Evolutionary conservation across 1,140 invertebrate genomes (phyloP).

Genomic region (Neodiprion lecontei): DNA sequence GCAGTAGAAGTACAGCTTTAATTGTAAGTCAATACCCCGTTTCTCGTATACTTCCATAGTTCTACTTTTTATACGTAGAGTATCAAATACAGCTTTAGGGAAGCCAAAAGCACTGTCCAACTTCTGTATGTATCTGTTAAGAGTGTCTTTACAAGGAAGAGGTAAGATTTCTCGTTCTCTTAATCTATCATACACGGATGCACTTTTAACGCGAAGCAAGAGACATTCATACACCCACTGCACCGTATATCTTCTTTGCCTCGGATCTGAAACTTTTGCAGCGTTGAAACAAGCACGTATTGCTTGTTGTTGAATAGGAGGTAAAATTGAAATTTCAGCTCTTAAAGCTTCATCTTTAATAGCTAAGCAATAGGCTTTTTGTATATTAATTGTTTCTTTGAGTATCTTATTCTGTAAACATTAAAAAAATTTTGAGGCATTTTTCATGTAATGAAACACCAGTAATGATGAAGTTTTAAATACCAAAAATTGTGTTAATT

Average conservation of each 20-base stretch:
- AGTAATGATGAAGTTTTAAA: too few relatives aligned
- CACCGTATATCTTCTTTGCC: constrained; percentile 20
- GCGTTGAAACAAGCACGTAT: constrained; percentile 24
- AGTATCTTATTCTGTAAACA: too few relatives aligned
- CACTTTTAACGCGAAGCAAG: constrained; percentile 25
- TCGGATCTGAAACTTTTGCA: constrained; percentile 10
- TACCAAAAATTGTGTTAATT: too few relatives aligned
- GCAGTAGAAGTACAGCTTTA: background rate
- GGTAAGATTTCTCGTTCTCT: constrained; percentile 23
- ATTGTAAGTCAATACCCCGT: background rate
- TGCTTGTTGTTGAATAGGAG: constrained; percentile 21
- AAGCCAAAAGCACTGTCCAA: constrained; percentile 19
- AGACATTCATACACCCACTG: constrained; percentile 30
- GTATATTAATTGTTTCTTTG: too few relatives aligned
- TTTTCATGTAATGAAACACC: too few relatives aligned
- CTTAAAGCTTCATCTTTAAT: constrained; percentile 1
- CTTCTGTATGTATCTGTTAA: constrained; percentile 24
- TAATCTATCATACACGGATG: constrained; percentile 21
- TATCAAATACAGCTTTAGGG: constrained; percentile 15
- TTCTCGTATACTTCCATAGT: background rate
- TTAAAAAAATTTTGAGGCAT: too few relatives aligned
- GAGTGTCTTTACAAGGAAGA: constrained; percentile 24
- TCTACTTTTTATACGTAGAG: background rate
- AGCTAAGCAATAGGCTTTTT: too few relatives aligned
- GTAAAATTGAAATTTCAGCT: constrained; percentile 6